Base-by-base conservation (phyloP, 2,888 invertebrate species). In the Metopia argyrocephala region DNA sequence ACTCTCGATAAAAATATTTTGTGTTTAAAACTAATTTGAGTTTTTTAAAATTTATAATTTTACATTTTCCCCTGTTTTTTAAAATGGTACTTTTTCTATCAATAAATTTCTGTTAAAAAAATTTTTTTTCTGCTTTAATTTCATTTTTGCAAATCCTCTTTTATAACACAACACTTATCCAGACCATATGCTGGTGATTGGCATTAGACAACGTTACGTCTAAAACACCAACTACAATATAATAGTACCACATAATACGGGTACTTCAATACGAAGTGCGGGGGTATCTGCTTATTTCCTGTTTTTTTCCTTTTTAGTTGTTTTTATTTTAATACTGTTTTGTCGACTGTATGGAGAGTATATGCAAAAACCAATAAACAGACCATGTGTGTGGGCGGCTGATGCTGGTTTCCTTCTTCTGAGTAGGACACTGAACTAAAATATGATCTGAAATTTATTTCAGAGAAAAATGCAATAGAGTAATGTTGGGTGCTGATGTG, bases 121-220 rank as follows among this genome's bases (percentile, higher is more conserved):
- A n/a, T n/a, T n/a, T n/a, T n/a, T n/a, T n/a, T n/a, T n/a, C n/a
- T n/a, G n/a, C n/a, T n/a, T n/a, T n/a, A n/a, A n/a, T 31, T 31
- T 31, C 31, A 31, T 9, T 31, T 31, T 31, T 31, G 31, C 31
- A 5, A 6, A 4, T 54, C 54, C 25, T 54, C 25, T 66, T 54
- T 21, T 54, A 66, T 38, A 38, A 46, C 54, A 54, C 38, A 66
- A 54, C 46, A 66, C 38, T 23, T 21, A 45, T n/a, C n/a, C n/a
- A 46, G 23, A 20, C 68, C 56, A 56, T 68, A 68, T 68, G 56
- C n/a, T 56, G 45, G 45, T 56, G 56, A 68, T 68, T 68, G 68
- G 68, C 56, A 27, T 56, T 68, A 57, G 56, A 25, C 25, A 25
- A 12, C 25, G n/a, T n/a, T n/a, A n/a, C n/a, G n/a, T n/a, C n/a